Evolutionary conservation across 2,113 vertebrate genomes (phyloP), one percentile per base, ranked within the genome.

Genomic region (Poeciliopsis occidentalis): DNA sequence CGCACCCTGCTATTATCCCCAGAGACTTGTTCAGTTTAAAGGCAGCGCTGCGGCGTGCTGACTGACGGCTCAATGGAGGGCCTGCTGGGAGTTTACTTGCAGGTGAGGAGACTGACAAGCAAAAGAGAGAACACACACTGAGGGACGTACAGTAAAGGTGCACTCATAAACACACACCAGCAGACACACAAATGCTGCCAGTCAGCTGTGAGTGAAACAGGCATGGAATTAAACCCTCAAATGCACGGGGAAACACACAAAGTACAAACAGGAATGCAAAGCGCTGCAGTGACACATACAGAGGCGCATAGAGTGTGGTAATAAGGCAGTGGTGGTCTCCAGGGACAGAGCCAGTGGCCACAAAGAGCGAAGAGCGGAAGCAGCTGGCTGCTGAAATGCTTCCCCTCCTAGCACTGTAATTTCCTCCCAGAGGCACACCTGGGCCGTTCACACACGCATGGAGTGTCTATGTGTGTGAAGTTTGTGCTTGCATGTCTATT

Each of bases 341-440:
- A 80, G 85, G 85, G 89, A 90, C 37, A 12, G 39, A 77, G 75
- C 83, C 84, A 82, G 73, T 75, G 80, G 83, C 78, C 85, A 78
- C 75, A 77, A 68, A 87, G 86, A 76, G 67, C 11, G 64, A 71
- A 51, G 71, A 86, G 79, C 87, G 87, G 90, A 89, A 91, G 88
- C 89, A 92, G 87, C 89, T 92, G 89, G 88, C 77, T 85, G 89
- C 75, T 87, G 78, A 75, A 93, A 88, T 80, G 85, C 89, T 87
- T 92, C 87, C 83, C 76, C 78, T 89, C 75, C 81, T 69, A 76
- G 82, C 81, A 80, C 85, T 87, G 84, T 87, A 86, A 91, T 92
- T 91, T 91, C 85, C 85, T 89, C 86, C 78, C 81, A 73, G 70
- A 89, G 83, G 88, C 75, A 79, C 89, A 91, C 90, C 90, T 92